These are phyloP conservation scores for Thyatira batis DNA, from an alignment of 2,888 invertebrate species.

Conservation along the genomic window DNA sequence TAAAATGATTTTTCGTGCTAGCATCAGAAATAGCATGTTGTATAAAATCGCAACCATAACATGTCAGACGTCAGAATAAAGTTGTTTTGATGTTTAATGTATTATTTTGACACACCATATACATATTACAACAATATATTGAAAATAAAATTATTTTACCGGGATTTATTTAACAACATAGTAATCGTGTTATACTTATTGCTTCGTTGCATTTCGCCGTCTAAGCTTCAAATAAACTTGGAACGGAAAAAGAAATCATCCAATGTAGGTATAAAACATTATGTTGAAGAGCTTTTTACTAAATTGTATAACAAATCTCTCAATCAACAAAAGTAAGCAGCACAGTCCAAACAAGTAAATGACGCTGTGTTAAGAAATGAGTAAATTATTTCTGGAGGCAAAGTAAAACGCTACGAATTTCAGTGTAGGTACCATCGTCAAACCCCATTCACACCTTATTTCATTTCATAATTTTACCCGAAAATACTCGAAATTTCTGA, in stretches of 20 bases:
- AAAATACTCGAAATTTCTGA: background rate
- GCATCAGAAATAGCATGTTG: background rate
- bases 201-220: no score
- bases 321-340: no score
- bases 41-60: background rate
- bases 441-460: conserved; percentile 12
- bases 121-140: no score
- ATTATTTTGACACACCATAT: background rate
- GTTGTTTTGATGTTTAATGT: background rate
- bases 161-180: no score
- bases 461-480: conserved; percentile 11
- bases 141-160: no score
- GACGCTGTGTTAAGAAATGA: background rate
- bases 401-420: background rate
- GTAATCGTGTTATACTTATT: no score
- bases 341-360: background rate
- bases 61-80: background rate
- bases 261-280: no score
- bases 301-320: no score
- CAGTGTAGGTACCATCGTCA: background rate
- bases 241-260: no score
- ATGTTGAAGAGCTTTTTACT: no score
- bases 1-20: background rate
- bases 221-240: no score
- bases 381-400: conserved; percentile 1